A percentile compares a stretch with the other conserved stretches of the same genome.
phyloP scores from a whole-genome alignment of 2,113 vertebrate genomes.

The Python bivittatus region DNA sequence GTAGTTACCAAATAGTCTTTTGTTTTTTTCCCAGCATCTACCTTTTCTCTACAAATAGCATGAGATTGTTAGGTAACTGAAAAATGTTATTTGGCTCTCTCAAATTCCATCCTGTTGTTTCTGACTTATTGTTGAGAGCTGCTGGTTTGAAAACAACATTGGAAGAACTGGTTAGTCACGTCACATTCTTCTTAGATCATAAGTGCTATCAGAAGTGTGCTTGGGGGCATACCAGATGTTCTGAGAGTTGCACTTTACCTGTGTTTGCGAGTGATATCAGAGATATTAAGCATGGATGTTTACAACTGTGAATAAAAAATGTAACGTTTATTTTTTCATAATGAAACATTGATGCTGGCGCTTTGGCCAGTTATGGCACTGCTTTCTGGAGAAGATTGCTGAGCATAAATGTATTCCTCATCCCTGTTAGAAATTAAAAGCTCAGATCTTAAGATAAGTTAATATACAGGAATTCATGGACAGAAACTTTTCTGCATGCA shows the following conservation, averaged over 20 bases:
- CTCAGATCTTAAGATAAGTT: not conserved
- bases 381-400: not conserved
- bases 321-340: not conserved
- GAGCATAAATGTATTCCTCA: not conserved
- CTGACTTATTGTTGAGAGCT: not conserved
- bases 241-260: not conserved
- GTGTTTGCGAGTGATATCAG: not conserved
- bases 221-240: not conserved
- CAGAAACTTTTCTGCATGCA: not conserved
- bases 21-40: no score
- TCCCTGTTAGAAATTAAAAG: not conserved
- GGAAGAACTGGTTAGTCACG: not conserved
- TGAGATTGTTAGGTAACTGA: not conserved
- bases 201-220: not conserved
- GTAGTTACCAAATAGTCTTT: not conserved
- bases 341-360: not conserved
- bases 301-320: not conserved
- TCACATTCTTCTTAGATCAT: not conserved
- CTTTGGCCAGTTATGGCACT: not conserved
- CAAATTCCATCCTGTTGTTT: not conserved
- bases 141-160: not conserved
- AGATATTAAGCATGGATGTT: not conserved
- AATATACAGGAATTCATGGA: not conserved
- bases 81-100: not conserved
- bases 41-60: not conserved